These are phyloP conservation scores for Diprion similis DNA, from an alignment of 1,140 invertebrate genomes.

Conservation along the genomic window DNA sequence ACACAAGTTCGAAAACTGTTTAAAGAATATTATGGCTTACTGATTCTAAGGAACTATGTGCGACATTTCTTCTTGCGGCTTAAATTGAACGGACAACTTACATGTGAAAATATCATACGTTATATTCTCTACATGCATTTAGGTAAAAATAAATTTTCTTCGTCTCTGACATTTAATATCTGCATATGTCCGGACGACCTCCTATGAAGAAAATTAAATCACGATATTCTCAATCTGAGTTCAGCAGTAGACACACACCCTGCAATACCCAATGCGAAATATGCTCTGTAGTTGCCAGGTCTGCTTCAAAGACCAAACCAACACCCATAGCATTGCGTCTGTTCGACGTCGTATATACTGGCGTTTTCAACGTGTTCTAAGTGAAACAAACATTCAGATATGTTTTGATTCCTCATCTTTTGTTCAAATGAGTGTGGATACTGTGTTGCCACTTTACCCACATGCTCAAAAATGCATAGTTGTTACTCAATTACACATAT, in stretches of 20 bases:
- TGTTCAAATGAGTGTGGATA: neutral
- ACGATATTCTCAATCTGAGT: constrained; percentile 68
- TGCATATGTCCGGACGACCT: too few species aligned
- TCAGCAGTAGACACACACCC: constrained; percentile 85
- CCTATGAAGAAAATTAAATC: too few species aligned
- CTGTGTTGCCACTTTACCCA: too few species aligned
- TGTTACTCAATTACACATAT: neutral
- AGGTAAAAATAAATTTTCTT: too few species aligned
- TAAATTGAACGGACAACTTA: too few species aligned
- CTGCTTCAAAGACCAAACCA: constrained; percentile 89
- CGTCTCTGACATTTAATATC: too few species aligned
- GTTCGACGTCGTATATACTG: constrained; percentile 87
- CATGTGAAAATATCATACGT: too few species aligned
- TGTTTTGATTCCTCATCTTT: constrained; percentile 10
- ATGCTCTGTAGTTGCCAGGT: constrained; percentile 81
- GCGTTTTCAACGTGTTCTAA: constrained; percentile 84
- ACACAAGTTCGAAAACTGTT: too few species aligned
- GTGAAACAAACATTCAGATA: constrained; percentile 27
- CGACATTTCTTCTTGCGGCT: too few species aligned
- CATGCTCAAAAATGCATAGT: neutral
- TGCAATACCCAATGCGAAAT: constrained; percentile 87
- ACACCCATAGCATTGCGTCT: constrained; percentile 87
- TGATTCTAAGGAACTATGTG: too few species aligned
- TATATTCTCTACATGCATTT: too few species aligned
- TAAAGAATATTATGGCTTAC: too few species aligned